Evolutionary conservation across 2,797 vertebrate species (phyloP).

Genomic region (Liasis olivaceus): DNA sequence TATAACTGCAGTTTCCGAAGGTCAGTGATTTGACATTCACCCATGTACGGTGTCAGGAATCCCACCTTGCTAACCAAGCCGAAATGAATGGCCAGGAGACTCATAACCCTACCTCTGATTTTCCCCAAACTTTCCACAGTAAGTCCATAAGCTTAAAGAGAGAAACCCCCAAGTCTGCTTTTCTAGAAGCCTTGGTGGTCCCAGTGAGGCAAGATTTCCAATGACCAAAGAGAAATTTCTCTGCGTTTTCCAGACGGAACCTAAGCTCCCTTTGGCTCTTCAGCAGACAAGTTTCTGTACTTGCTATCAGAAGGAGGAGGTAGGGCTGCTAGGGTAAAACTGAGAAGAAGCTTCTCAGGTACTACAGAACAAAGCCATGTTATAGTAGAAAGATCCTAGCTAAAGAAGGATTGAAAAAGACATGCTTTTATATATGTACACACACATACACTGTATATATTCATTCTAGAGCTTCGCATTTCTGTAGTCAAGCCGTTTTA

Average conservation of each 20-base stretch:
- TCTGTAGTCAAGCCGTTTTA: not conserved
- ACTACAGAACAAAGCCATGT: not conserved
- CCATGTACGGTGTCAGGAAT: not conserved
- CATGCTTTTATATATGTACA: not conserved
- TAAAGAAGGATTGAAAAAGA: not conserved
- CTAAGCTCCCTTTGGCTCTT: not conserved
- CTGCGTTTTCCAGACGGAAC: not conserved
- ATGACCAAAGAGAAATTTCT: not conserved
- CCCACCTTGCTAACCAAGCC: not conserved
- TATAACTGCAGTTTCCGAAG: not conserved
- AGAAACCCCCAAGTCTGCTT: not conserved
- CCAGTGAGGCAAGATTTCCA: not conserved
- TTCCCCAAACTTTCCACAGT: not conserved
- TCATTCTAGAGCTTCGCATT: not conserved
- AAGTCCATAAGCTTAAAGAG: not conserved
- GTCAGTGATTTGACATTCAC: not conserved
- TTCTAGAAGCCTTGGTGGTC: not conserved
- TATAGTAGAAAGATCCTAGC: not conserved
- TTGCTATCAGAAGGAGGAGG: not conserved
- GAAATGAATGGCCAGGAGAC: not conserved
- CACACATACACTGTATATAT: not conserved
- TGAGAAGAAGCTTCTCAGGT: not conserved
- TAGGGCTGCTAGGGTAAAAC: not conserved
- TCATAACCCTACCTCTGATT: not conserved
- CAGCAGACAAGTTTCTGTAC: not conserved